A percentile compares a stretch with the other conserved stretches of the same genome.
Evolutionary conservation across 2,888 invertebrate genomes (phyloP).

Genomic region (Gisinianus flammeolus): DNA sequence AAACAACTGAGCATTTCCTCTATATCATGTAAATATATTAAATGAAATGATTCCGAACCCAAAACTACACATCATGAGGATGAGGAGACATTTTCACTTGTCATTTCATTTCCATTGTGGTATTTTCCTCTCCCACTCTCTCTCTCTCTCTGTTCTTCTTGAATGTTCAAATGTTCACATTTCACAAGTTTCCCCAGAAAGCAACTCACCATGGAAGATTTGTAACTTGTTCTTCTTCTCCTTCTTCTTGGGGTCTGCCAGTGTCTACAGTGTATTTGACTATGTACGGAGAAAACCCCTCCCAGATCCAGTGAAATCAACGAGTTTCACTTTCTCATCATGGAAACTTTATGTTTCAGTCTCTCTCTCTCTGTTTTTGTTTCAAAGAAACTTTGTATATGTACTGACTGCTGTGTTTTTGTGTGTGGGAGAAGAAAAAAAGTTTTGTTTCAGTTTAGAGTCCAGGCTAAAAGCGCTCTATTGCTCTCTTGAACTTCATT

Average conservation of each 20-base stretch:
- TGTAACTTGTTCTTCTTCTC: not conserved
- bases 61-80: not conserved
- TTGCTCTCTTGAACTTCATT: too few relatives aligned
- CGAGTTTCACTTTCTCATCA: too few relatives aligned
- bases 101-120: not conserved
- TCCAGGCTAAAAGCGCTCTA: too few relatives aligned
- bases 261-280: not conserved
- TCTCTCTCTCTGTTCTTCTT: not conserved
- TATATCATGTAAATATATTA: conserved; percentile 31
- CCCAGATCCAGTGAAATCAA: too few relatives aligned
- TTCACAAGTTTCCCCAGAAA: not conserved
- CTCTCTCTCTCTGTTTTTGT: too few relatives aligned
- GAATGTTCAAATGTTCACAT: not conserved
- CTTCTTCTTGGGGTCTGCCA: too few relatives aligned
- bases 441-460: too few relatives aligned
- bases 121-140: not conserved
- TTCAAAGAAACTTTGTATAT: too few relatives aligned
- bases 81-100: not conserved
- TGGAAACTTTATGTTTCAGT: too few relatives aligned
- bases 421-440: too few relatives aligned
- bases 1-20: not conserved
- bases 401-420: too few relatives aligned
- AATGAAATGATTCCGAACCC: not conserved
- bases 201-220: not conserved
- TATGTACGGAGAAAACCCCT: too few relatives aligned